Conservation (phyloP, 2,797 vertebrate species). For the Squalus acanthias region DNA sequence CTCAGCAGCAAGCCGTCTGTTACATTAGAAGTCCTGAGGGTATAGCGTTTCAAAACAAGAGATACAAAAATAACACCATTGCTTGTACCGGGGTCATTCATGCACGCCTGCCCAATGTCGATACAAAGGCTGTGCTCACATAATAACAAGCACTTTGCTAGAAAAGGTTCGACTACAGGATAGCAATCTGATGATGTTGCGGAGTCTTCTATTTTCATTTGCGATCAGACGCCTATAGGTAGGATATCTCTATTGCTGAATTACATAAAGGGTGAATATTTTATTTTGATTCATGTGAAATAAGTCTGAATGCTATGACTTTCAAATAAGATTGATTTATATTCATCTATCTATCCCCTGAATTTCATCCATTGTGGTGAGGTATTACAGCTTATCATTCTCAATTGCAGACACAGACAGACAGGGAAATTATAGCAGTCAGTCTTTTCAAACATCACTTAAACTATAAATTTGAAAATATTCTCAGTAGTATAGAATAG, state of each 20-base stretch:
- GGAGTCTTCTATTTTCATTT: not conserved
- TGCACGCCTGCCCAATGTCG: not conserved
- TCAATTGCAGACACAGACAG: not conserved
- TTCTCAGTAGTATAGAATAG: not conserved
- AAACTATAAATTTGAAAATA: not conserved
- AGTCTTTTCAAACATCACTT: not conserved
- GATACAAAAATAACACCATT: not conserved
- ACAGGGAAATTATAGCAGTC: slow-evolving; percentile 18
- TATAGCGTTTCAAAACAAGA: not conserved
- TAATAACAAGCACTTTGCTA: not conserved
- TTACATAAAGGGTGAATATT: not conserved
- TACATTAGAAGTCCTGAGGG: not conserved
- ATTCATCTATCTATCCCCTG: not conserved
- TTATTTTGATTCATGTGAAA: not conserved
- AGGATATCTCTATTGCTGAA: not conserved
- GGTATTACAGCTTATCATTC: not conserved
- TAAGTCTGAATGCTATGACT: not conserved
- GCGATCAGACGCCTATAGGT: not conserved
- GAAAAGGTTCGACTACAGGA: not conserved
- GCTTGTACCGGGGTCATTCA: not conserved
- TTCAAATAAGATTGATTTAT: not conserved
- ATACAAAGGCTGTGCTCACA: not conserved
- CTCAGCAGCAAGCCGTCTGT: not conserved
- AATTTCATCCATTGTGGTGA: not conserved
- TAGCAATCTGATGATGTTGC: not conserved